phyloP scores from a whole-genome alignment of 2,888 invertebrate species.

The Eristalinus aeneus region DNA sequence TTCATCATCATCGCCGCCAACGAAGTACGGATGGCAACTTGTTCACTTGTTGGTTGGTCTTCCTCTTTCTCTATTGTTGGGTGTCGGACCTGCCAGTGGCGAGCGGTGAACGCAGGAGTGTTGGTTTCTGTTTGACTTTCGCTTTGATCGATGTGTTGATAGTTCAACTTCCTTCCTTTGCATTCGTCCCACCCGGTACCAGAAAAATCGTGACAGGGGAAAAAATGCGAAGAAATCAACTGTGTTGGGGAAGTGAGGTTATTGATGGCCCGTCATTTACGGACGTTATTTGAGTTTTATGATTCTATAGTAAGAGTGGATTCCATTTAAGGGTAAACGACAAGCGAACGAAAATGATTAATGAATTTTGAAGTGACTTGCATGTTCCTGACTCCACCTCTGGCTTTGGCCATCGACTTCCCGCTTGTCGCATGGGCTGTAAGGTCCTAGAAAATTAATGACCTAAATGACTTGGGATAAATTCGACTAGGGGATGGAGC shows the following conservation, averaged over 20 bases:
- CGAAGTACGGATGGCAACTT: constrained; percentile 52
- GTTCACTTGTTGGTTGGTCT: constrained; percentile 58
- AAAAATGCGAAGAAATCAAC: constrained; percentile 58
- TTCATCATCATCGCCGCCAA: constrained; percentile 7
- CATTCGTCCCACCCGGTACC: constrained; percentile 2
- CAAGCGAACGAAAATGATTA: constrained; percentile 76
- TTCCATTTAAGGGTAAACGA: constrained; percentile 67
- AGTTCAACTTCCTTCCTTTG: constrained; percentile 66
- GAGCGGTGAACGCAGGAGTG: constrained; percentile 14
- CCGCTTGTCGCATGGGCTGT: constrained; percentile 18
- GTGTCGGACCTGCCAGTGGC: background rate
- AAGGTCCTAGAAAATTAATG: constrained; percentile 67
- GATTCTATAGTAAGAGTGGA: constrained; percentile 68
- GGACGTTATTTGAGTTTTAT: constrained; percentile 71
- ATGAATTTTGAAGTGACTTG: constrained; percentile 80
- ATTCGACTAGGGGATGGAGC: constrained; percentile 33
- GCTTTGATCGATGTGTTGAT: constrained; percentile 71
- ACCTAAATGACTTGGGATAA: constrained; percentile 67
- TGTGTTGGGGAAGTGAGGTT: constrained; percentile 52
- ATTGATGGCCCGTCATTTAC: constrained; percentile 71
- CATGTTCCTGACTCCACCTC: constrained; percentile 71
- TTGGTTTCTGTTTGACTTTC: constrained; percentile 67
- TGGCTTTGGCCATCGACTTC: constrained; percentile 45
- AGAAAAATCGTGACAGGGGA: constrained; percentile 4
- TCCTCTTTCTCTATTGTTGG: constrained; percentile 1